phyloP scores from a whole-genome alignment of 2,797 vertebrate species.

The Melanotaenia maccullochi region DNA sequence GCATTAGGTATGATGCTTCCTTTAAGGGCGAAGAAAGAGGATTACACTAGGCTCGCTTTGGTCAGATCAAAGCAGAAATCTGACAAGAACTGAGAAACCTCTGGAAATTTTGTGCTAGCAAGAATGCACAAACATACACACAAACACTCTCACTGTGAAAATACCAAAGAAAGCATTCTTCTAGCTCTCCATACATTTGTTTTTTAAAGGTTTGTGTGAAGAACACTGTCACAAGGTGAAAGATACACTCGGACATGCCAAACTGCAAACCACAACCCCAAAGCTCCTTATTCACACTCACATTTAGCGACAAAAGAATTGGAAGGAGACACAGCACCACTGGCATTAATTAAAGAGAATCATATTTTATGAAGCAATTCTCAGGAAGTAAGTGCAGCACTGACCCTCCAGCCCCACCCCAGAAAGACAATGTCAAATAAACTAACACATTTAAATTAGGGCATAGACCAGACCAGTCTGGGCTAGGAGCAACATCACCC shows the following conservation, averaged over 20 bases:
- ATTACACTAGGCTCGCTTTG: constrained; percentile 71
- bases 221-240: constrained; percentile 54
- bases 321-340: constrained; percentile 78
- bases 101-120: constrained; percentile 58
- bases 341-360: constrained; percentile 83
- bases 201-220: constrained; percentile 67
- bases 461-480: constrained; percentile 84
- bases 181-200: constrained; percentile 71
- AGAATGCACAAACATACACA: constrained; percentile 10
- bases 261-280: constrained; percentile 47
- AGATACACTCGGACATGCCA: constrained; percentile 32
- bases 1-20: constrained; percentile 56
- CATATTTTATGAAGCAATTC: constrained; percentile 88
- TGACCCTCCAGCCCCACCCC: constrained; percentile 85
- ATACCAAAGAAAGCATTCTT: constrained; percentile 66
- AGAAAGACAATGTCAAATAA: constrained; percentile 84
- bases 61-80: constrained; percentile 75
- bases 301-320: constrained; percentile 48
- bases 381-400: constrained; percentile 86
- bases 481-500: constrained; percentile 82
- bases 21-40: constrained; percentile 64
- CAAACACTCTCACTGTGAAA: constrained; percentile 50
- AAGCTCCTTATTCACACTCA: constrained; percentile 46
- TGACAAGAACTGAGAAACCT: constrained; percentile 69
- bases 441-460: constrained; percentile 82